phyloP scores from a whole-genome alignment of 2,113 vertebrate genomes.

The Melanotaenia duboulayi region DNA sequence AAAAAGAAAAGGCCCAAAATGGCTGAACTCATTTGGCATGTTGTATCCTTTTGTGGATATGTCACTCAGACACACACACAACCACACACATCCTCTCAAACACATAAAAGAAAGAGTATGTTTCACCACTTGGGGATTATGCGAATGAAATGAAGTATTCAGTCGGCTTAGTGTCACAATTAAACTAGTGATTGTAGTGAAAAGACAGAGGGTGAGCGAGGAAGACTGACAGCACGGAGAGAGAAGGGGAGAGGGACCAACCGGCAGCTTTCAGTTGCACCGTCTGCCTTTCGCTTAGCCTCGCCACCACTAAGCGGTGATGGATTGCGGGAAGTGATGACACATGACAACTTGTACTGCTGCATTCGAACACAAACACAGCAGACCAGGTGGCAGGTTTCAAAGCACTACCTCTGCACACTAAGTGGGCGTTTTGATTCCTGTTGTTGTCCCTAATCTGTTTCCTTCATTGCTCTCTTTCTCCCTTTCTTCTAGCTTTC shows the following conservation, averaged over 20 bases:
- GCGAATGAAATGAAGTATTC: constrained; percentile 48
- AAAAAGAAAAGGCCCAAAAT: constrained; percentile 36
- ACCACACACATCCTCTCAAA: background rate
- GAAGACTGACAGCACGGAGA: background rate
- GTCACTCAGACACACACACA: constrained; percentile 12
- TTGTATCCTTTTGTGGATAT: constrained; percentile 17
- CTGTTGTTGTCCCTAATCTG: constrained; percentile 4
- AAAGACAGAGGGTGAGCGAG: constrained; percentile 9
- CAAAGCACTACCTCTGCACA: constrained; percentile 1
- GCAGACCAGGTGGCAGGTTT: constrained; percentile 33
- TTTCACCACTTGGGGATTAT: constrained; percentile 52
- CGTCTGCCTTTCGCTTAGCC: constrained; percentile 34
- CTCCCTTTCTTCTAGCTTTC: background rate
- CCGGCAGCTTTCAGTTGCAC: constrained; percentile 14
- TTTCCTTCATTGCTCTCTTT: background rate
- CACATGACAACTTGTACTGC: constrained; percentile 55
- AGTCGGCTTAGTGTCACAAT: constrained; percentile 49
- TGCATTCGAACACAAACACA: constrained; percentile 31
- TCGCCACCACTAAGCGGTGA: constrained; percentile 35
- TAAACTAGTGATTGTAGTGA: constrained; percentile 28
- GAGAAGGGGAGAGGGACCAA: background rate
- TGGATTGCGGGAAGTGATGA: constrained; percentile 62
- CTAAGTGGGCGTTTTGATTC: constrained; percentile 11
- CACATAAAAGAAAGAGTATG: constrained; percentile 1
- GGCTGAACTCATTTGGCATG: constrained; percentile 41